Evolutionary conservation across 2,797 vertebrate species (phyloP), one percentile per base, ranked within the genome.

Genomic region (Gila robusta): DNA sequence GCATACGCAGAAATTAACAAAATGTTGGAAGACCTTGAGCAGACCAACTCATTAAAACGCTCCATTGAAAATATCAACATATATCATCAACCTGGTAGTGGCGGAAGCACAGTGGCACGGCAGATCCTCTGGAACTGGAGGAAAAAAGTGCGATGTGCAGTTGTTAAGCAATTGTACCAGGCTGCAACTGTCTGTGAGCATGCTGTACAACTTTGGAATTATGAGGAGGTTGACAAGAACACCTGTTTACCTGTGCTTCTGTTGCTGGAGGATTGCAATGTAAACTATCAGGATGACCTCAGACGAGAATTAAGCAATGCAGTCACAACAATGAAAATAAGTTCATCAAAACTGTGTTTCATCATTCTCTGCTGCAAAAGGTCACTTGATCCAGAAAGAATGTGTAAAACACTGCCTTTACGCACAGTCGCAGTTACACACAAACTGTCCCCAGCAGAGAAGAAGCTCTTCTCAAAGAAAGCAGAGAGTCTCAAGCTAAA

Each of bases 1-100:
- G 92, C 94, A 9, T 95, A 93, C 79, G 14, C 37, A 1, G 91
- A 95, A 0, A 89, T 93, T 16, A 92, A 76, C 5, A 91, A 87
- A 26, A 91, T 96, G 88, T 59, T 97, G 35, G 66, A 86, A 0
- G 78, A 94, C 0, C 86, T 95, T 35, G 92, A 71, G 74, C 64
- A 17, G 3, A 91, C 73, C 0, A 17, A 41, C 23, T 41, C 80
- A 72, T 1, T 23, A n/a, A 88, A 91, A 47, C 92, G 93, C 28
- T 90, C 94, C 0, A 93, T 96, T 19, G 90, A 88, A n/a, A 91
- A 86, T 74, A 91, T 97, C 21, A 96, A 96, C 86, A 95, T 97
- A 92, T 96, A 93, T 90, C 97, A 97, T 90, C 95, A 97, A 54
- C 96, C 97, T 41, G 96, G 96, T 52, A 97, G 97, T 16, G 97